phyloP scores from a whole-genome alignment of 2,888 invertebrate species.

The Malacosoma neustria region DNA sequence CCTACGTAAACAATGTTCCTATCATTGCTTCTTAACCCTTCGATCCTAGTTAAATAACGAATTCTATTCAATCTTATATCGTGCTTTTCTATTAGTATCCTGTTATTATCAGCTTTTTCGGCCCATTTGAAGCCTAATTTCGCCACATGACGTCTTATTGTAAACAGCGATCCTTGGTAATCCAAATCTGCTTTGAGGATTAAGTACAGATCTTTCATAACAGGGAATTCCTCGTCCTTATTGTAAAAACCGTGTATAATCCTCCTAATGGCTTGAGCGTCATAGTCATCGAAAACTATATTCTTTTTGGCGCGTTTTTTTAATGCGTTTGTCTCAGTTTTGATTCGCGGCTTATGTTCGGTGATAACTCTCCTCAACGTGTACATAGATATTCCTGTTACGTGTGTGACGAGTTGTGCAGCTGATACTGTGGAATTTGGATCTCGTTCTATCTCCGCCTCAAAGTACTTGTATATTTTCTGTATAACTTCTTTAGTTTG shows the following conservation, averaged over 20 bases:
- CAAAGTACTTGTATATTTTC: constrained; percentile 25
- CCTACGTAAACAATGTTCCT: constrained; percentile 24
- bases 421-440: constrained; percentile 26
- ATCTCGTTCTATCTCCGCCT: constrained; percentile 24
- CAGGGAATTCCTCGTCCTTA: constrained; percentile 24
- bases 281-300: constrained; percentile 19
- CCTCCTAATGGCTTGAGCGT: constrained; percentile 22
- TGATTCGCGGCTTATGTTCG: constrained; percentile 16
- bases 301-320: constrained; percentile 19
- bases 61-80: constrained; percentile 22
- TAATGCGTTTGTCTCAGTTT: constrained; percentile 15
- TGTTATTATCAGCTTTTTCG: constrained; percentile 24
- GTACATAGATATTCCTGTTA: constrained; percentile 26
- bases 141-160: constrained; percentile 21
- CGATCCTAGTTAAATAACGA: constrained; percentile 25
- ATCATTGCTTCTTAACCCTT: constrained; percentile 20
- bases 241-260: constrained; percentile 26
- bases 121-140: constrained; percentile 28
- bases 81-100: constrained; percentile 25
- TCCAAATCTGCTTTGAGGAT: constrained; percentile 25
- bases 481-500: constrained; percentile 27
- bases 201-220: constrained; percentile 25
- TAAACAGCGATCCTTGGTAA: constrained; percentile 25
- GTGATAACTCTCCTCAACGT: constrained; percentile 21
- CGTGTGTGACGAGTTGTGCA: constrained; percentile 25